Percentiles rank a stretch among this genome's conserved stretches.
Conservation (phyloP, 2,113 vertebrate genomes). For the Pterocles burchelli region DNA sequence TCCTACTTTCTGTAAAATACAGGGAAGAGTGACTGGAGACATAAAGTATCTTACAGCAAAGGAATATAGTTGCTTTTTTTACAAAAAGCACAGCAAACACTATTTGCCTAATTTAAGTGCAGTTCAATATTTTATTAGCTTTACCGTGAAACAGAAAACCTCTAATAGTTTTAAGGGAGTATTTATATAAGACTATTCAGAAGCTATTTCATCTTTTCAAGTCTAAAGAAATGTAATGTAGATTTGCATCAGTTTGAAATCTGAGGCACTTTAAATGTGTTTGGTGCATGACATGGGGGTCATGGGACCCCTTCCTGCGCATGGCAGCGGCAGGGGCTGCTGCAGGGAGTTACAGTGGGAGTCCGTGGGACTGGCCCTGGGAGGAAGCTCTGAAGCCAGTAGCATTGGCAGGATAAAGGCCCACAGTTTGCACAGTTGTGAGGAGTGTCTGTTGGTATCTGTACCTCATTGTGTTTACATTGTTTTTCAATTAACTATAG, state of each 20-base stretch:
- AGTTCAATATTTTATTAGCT: background rate
- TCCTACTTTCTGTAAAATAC: background rate
- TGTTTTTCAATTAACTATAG: background rate
- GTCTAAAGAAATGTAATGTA: background rate
- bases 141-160: background rate
- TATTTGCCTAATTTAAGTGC: conserved; percentile 3
- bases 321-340: background rate
- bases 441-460: background rate
- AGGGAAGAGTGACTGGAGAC: background rate
- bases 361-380: background rate
- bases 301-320: background rate
- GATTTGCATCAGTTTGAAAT: background rate
- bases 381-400: background rate
- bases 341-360: fast-evolving
- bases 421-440: background rate
- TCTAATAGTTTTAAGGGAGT: conserved; percentile 3
- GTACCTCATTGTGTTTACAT: background rate
- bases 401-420: background rate
- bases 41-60: background rate
- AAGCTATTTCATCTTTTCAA: conserved; percentile 1
- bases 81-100: background rate
- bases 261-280: background rate
- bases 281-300: background rate
- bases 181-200: conserved; percentile 20
- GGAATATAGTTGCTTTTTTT: background rate